Percentiles rank a stretch among this genome's conserved stretches.
phyloP scores from a whole-genome alignment of 2,113 vertebrate genomes.

The Sylvilagus bachmani region DNA sequence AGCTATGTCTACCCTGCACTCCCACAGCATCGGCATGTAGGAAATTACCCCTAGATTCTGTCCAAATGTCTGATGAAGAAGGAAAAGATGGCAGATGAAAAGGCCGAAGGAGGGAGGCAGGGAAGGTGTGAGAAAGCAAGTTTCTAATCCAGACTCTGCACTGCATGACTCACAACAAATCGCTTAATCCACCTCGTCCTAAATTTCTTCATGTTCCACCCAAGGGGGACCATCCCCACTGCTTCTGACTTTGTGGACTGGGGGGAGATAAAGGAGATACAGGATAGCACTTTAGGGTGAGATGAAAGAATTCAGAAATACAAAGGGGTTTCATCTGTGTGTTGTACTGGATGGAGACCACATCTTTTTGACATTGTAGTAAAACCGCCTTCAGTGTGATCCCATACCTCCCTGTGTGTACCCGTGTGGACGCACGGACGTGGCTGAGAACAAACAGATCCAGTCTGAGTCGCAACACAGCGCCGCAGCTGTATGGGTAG shows the following conservation, averaged over 20 bases:
- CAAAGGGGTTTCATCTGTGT: neutral
- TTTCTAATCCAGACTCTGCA: neutral
- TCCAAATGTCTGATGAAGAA: neutral
- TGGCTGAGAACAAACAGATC: neutral
- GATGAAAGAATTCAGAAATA: constrained; percentile 39
- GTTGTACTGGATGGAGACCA: neutral
- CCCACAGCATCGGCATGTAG: neutral
- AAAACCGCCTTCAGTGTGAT: neutral
- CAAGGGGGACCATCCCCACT: neutral
- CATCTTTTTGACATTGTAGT: neutral
- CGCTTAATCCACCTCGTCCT: neutral
- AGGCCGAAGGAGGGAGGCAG: neutral
- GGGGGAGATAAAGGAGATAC: neutral
- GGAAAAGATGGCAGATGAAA: neutral
- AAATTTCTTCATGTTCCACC: neutral
- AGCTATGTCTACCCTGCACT: neutral
- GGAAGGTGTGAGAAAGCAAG: fast-evolving
- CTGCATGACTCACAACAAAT: neutral
- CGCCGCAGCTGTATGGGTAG: neutral
- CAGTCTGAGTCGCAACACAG: neutral
- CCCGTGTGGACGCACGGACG: neutral
- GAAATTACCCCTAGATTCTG: neutral
- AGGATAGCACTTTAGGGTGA: neutral
- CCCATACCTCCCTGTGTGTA: neutral
- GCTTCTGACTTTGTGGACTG: neutral